phyloP scores from a whole-genome alignment of 2,888 invertebrate genomes.

The Muschampia plurimacula region DNA sequence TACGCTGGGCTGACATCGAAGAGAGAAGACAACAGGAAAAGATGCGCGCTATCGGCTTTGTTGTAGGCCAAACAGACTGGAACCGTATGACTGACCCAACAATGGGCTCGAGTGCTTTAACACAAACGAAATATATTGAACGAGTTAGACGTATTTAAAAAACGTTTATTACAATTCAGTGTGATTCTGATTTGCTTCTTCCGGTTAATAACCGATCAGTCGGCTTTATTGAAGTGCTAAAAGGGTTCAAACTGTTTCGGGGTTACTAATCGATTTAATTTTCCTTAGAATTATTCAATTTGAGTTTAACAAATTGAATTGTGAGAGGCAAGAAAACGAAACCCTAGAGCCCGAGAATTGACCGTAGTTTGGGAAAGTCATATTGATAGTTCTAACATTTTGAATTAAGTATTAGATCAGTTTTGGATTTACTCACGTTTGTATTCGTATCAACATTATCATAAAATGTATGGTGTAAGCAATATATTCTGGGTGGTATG shows the following conservation, averaged over 20 bases:
- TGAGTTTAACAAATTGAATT: neutral
- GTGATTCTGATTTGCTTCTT: neutral
- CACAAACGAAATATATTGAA: slow-evolving; percentile 97
- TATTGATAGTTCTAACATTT: neutral
- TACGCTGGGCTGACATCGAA: slow-evolving; percentile 99
- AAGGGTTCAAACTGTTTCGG: neutral
- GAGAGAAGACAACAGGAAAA: slow-evolving; percentile 96
- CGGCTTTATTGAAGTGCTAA: neutral
- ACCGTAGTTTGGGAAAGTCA: too few relatives aligned
- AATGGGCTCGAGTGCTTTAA: slow-evolving; percentile 94
- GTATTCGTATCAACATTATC: neutral
- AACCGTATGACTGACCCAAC: slow-evolving; percentile 97
- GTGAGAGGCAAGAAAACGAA: neutral
- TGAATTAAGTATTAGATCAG: neutral
- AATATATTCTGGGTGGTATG: neutral
- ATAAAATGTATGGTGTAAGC: neutral
- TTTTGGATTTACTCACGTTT: neutral
- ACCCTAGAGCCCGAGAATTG: neutral
- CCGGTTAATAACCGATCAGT: neutral
- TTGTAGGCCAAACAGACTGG: slow-evolving; percentile 99
- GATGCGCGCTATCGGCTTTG: slow-evolving; percentile 97
- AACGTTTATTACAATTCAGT: neutral
- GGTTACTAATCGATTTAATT: neutral
- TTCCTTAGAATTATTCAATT: neutral
- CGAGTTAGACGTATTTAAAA: slow-evolving; percentile 64